Percentiles rank a stretch among this genome's conserved stretches.
Conservation (phyloP, 1,140 invertebrate species). For the Drosophila rhopaloa region DNA sequence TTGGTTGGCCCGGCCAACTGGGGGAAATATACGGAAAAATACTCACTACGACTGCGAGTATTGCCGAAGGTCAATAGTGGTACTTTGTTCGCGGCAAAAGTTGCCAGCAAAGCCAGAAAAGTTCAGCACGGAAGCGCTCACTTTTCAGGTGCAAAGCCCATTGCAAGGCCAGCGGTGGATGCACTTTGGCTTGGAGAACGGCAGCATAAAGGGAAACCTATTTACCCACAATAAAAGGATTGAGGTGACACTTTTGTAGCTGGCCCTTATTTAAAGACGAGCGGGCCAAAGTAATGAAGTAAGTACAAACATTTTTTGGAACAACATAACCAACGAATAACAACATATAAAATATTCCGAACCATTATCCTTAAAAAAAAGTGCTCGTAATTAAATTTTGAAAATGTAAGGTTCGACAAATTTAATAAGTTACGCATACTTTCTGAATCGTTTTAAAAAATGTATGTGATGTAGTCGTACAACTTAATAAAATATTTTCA, state of each 20-base stretch:
- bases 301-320: no score
- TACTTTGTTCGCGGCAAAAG: slow-evolving; percentile 38
- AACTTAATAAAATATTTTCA: no score
- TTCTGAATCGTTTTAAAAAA: no score
- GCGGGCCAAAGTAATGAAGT: background rate
- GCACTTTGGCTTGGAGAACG: slow-evolving; percentile 1
- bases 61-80: slow-evolving; percentile 65
- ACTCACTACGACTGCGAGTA: slow-evolving; percentile 32
- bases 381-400: no score
- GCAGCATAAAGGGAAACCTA: background rate
- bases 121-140: slow-evolving; percentile 19
- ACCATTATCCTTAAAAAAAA: no score
- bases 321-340: no score
- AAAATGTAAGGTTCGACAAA: no score
- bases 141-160: slow-evolving; percentile 29
- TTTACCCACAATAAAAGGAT: background rate
- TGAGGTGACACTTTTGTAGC: background rate
- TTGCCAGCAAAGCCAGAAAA: slow-evolving; percentile 25
- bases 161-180: slow-evolving; percentile 1
- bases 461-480: no score
- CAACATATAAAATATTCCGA: no score
- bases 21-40: slow-evolving; percentile 35
- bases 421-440: no score
- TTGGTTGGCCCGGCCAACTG: slow-evolving; percentile 31
- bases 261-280: no score